phyloP scores from a whole-genome alignment of 2,888 invertebrate genomes.

The Deroplatys truncata region DNA sequence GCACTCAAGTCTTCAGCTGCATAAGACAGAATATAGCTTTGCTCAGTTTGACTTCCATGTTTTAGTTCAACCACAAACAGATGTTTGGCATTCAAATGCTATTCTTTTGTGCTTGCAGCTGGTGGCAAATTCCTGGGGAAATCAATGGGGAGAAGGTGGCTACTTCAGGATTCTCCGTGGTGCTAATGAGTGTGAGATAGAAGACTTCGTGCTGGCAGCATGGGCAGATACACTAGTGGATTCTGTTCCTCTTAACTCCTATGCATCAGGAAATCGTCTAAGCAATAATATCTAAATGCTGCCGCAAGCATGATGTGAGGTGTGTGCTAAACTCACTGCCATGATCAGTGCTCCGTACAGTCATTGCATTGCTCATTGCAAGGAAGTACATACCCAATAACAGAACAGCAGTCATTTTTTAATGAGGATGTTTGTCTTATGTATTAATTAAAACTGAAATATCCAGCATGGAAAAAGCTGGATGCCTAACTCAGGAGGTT shows the following conservation, averaged over 20 bases:
- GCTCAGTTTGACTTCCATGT: too few species aligned
- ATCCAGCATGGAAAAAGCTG: too few species aligned
- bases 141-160: constrained; percentile 86
- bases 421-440: too few species aligned
- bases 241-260: neutral
- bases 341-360: neutral
- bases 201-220: constrained; percentile 79
- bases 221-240: constrained; percentile 53
- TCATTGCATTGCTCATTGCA: neutral
- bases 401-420: neutral
- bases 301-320: neutral
- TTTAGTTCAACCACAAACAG: too few species aligned
- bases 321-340: neutral
- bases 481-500: too few species aligned
- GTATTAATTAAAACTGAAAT: too few species aligned
- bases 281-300: constrained; percentile 11
- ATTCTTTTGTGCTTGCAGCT: constrained; percentile 54
- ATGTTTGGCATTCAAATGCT: too few species aligned
- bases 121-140: constrained; percentile 93
- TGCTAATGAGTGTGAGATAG: constrained; percentile 82
- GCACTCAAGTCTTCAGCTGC: too few species aligned
- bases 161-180: constrained; percentile 85
- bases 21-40: too few species aligned
- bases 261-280: neutral
- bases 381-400: neutral